A percentile compares a stretch with the other conserved stretches of the same genome.
Evolutionary conservation across 2,113 vertebrate genomes (phyloP).

Genomic region (Genyomyrus donnyi): DNA sequence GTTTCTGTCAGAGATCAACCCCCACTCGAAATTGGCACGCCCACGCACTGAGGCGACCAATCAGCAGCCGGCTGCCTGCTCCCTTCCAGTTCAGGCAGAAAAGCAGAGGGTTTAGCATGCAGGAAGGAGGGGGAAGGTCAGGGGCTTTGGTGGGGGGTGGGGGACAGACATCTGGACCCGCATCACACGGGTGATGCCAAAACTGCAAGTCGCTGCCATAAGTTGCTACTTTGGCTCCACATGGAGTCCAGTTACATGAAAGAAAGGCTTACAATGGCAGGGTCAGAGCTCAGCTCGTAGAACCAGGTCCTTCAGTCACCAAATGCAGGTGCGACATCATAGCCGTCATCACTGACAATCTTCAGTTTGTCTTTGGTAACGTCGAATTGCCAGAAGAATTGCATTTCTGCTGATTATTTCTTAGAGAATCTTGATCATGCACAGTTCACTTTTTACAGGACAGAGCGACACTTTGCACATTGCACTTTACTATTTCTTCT

Average conservation of each 20-base stretch:
- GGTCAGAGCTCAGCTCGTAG: neutral
- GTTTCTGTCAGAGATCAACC: conserved; percentile 26
- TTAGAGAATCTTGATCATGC: neutral
- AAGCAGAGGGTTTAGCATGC: neutral
- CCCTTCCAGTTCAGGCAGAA: neutral
- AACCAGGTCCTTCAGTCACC: neutral
- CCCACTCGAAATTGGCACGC: neutral
- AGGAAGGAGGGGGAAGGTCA: neutral
- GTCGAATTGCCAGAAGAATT: neutral
- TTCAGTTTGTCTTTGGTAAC: neutral
- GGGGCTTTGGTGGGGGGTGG: neutral
- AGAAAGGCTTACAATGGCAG: neutral
- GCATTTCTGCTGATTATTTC: neutral
- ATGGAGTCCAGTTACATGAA: neutral
- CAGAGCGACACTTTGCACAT: neutral
- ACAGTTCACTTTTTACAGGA: neutral
- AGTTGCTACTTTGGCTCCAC: neutral
- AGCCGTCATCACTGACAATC: neutral
- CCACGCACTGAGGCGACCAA: neutral
- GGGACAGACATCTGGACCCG: neutral
- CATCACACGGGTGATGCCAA: neutral
- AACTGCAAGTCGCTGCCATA: neutral
- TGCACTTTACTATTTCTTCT: neutral
- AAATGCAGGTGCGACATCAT: neutral
- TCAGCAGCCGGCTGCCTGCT: neutral